phyloP scores from a whole-genome alignment of 92 coral and sea anemone species.

The Epizoanthus scotinus region DNA sequence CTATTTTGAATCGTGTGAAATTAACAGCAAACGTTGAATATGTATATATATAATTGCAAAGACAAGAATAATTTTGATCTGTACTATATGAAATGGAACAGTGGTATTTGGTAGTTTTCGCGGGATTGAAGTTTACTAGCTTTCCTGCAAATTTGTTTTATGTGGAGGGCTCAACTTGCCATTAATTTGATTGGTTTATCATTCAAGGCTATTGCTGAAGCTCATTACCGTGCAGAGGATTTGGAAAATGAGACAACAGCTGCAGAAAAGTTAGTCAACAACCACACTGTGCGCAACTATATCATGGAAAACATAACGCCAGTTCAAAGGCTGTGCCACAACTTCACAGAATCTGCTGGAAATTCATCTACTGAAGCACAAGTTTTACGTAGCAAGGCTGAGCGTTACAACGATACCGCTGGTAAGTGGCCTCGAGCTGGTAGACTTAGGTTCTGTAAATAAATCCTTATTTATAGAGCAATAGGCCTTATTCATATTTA shows the following conservation, averaged over 20 bases:
- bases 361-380: slow-evolving; percentile 47
- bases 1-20: too few species aligned
- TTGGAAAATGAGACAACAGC: slow-evolving; percentile 58
- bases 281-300: slow-evolving; percentile 67
- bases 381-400: slow-evolving; percentile 51
- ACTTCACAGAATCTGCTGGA: slow-evolving; percentile 51
- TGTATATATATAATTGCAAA: too few species aligned
- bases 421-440: slow-evolving; percentile 9
- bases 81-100: too few species aligned
- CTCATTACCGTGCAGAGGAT: slow-evolving; percentile 3
- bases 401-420: slow-evolving; percentile 54
- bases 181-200: background rate
- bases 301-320: slow-evolving; percentile 65
- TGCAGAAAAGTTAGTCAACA: slow-evolving; percentile 50
- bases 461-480: too few species aligned
- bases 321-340: slow-evolving; percentile 63
- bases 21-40: too few species aligned
- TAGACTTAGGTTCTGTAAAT: background rate
- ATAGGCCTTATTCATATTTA: too few species aligned
- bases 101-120: too few species aligned
- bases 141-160: too few species aligned
- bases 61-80: too few species aligned
- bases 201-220: slow-evolving; percentile 26
- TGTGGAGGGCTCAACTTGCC: too few species aligned
- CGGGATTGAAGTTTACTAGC: too few species aligned